Base-by-base conservation (phyloP, 2,797 vertebrate genomes). In the Gephyroberyx darwinii region DNA sequence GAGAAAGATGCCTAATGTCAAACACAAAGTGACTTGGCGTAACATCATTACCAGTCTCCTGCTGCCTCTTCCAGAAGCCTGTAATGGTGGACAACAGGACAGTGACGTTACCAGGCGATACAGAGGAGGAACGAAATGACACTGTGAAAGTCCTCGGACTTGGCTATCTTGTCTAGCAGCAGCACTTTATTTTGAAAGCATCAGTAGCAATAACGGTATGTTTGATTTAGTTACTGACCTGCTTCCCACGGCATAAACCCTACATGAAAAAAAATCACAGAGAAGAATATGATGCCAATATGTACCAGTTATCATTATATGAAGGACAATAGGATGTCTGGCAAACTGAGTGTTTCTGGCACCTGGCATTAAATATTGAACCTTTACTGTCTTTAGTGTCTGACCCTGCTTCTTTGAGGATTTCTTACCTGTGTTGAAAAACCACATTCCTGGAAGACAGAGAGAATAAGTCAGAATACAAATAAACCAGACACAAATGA, bases 41-140 rank as follows among this genome's bases (percentile, higher is more conserved):
- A 41, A 41, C 10, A 41, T 13, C 9, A 41, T 70, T 63, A 89
- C 88, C 0, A 2, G 0, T 0, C 0, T 1, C 26, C 2, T 57
- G 30, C 0, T 31, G 0, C 22, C 50, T 89, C 30, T 7, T 76
- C 90, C 88, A 92, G 71, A 92, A 92, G 16, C 80, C 90, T 92
- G 43, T 14, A 53, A 19, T 0, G n/a, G 8, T 5, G 19, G 6
- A 59, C 6, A 47, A 67, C 26, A 74, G 37, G 14, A 39, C 31
- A 31, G 26, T 1, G 5, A 30, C 9, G 30, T 52, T 2, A 62
- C 19, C 13, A 30, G 26, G 39, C 9, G 43, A 39, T 3, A 64
- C 20, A 56, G 8, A 10, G 20, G 2, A 55, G 19, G 31, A 26
- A 53, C 20, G 13, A 12, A 7, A 6, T 55, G 22, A 55, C 2